Base-by-base conservation (phyloP, 2,797 vertebrate species). In the Anguilla anguilla region DNA sequence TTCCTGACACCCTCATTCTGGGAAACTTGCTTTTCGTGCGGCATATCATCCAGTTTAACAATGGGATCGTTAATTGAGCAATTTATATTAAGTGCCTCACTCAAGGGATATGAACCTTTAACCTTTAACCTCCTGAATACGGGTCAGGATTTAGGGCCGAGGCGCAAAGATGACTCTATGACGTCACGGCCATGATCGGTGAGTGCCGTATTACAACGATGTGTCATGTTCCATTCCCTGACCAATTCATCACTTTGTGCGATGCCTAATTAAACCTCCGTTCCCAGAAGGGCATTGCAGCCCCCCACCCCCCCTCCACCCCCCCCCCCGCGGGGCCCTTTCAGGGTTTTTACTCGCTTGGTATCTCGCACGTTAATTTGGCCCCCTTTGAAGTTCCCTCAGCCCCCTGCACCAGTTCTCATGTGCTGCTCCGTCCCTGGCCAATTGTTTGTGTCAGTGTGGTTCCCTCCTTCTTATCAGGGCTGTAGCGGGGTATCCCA, bases 361-460 rank as follows among this genome's bases (percentile, higher is more conserved):
- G 69, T 28, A 84, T 87, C 84, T 57, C 7, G n/a, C 86, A 86
- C 55, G 13, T 57, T 77, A 79, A 28, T 28, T 64, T 61, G 46
- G 84, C 53, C 64, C 82, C 61, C 86, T 89, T 83, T 82, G 69
- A 51, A 59, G 88, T 86, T 83, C 51, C 43, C 64, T 28, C 22
- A 25, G 13, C 64, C 87, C 84, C 35, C 55, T 17, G 88, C 84
- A 86, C 22, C 13, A 6, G 55, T 53, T 88, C 83, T 85, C 67
- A 49, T 88, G 35, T 35, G 35, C 82, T n/a, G 57, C 87, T 87
- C 77, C 87, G 77, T 74, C 82, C 67, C 49, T 9, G 55, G 53
- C 46, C 22, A 43, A 81, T 88, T 88, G 85, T 89, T 51, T 83
- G 82, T 77, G 17, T n/a, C 43, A 3, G 74, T 74, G 25, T 19